Conservation (phyloP, 2,113 vertebrate species). For the Passer montanus region DNA sequence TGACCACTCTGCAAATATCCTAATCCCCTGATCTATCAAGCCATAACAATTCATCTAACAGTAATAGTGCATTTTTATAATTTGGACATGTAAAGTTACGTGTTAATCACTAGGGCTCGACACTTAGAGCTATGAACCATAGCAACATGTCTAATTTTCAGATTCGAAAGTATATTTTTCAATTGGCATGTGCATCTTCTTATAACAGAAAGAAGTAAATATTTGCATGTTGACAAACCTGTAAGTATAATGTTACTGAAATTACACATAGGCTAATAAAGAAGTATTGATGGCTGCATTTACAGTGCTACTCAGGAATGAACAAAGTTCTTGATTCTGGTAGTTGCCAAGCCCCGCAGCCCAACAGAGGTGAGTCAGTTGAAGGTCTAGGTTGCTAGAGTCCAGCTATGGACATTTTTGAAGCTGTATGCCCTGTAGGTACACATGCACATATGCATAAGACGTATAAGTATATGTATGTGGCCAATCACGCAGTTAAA, state of each 20-base stretch:
- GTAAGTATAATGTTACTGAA: neutral
- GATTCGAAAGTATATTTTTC: neutral
- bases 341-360: neutral
- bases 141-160: neutral
- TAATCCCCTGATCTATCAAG: neutral
- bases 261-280: neutral
- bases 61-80: neutral
- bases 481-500: neutral
- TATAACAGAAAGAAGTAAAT: neutral
- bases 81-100: rapidly evolving
- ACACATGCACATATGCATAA: rapidly evolving
- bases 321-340: neutral
- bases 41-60: neutral
- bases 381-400: too few relatives aligned
- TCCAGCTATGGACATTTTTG: neutral
- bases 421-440: too few relatives aligned
- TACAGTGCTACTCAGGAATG: neutral
- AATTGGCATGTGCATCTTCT: neutral
- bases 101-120: neutral
- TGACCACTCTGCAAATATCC: neutral
- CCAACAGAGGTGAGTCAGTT: neutral
- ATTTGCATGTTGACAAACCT: neutral
- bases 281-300: neutral
- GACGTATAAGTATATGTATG: rapidly evolving
- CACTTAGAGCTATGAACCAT: neutral